These are phyloP conservation scores for Griposia aprilina DNA, from an alignment of 2,888 invertebrate species.

Conservation along the genomic window DNA sequence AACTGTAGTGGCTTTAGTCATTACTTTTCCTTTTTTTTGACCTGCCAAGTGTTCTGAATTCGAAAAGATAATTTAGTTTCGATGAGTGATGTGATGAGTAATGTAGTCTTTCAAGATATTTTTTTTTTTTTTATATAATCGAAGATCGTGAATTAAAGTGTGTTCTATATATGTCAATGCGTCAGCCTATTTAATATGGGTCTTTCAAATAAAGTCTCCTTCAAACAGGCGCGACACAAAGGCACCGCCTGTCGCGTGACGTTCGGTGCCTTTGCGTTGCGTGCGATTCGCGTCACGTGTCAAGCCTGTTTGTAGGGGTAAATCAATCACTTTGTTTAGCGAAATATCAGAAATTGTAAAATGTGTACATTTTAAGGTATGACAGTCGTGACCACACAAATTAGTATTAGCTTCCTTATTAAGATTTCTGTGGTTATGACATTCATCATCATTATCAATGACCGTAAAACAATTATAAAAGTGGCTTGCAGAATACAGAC, in stretches of 20 bases:
- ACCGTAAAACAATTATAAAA: neutral
- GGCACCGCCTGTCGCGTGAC: too few relatives aligned
- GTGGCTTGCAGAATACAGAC: neutral
- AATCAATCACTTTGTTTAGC: neutral
- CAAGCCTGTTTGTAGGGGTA: neutral
- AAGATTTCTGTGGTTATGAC: neutral
- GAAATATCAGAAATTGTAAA: constrained; percentile 1
- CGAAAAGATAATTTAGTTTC: constrained; percentile 29
- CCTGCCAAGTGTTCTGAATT: constrained; percentile 1
- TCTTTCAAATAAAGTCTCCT: neutral
- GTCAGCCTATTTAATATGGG: neutral
- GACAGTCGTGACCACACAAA: neutral
- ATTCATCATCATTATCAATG: neutral
- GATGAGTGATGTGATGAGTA: constrained; percentile 20
- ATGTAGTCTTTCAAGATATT: neutral
- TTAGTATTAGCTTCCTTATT: neutral
- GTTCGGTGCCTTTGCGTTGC: too few relatives aligned
- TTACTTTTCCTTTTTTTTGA: constrained; percentile 33
- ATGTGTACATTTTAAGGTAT: neutral
- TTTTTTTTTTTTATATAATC: neutral
- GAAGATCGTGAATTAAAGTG: neutral
- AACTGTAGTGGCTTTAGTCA: constrained; percentile 11
- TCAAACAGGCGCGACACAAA: too few relatives aligned
- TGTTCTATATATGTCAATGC: neutral
- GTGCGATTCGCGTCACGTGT: too few relatives aligned